A percentile compares a stretch with the other conserved stretches of the same genome.
Evolutionary conservation across 2,113 vertebrate species (phyloP).

Genomic region (Strix aluco): DNA sequence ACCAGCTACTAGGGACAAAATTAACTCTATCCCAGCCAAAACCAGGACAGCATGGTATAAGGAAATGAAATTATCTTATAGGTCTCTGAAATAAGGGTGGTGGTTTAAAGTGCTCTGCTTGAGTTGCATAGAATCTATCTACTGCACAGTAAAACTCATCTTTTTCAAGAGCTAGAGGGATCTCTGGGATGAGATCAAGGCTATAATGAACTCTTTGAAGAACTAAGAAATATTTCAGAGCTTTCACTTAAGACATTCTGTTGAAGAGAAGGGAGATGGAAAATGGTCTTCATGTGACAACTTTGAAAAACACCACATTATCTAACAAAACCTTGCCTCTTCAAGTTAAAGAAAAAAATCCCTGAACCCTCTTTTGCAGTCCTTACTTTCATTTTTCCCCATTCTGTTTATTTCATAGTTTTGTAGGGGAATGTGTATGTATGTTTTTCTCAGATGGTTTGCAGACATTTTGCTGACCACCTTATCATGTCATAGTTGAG

Average conservation of each 20-base stretch:
- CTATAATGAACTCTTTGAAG: background rate
- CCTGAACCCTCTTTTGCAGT: background rate
- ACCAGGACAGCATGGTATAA: background rate
- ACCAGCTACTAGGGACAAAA: too few species aligned
- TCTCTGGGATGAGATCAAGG: background rate
- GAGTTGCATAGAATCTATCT: background rate
- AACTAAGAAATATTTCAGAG: background rate
- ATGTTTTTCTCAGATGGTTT: background rate
- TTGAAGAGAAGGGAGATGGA: background rate
- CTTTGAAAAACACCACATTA: background rate
- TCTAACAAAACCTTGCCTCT: background rate
- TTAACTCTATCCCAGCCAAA: too few species aligned
- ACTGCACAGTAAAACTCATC: background rate
- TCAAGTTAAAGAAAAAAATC: background rate
- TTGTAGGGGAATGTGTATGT: background rate
- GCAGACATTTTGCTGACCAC: background rate
- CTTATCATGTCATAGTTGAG: background rate
- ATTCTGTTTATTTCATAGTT: background rate
- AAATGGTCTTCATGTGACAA: background rate
- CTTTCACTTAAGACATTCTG: background rate
- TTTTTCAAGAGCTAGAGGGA: background rate
- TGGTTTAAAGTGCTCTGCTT: background rate
- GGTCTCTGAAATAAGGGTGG: background rate
- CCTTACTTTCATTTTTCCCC: background rate
- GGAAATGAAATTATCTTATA: background rate